Percentiles rank a stretch among this genome's conserved stretches.
Evolutionary conservation across 2,888 invertebrate species (phyloP).

Genomic region (Metallyticus violacea): DNA sequence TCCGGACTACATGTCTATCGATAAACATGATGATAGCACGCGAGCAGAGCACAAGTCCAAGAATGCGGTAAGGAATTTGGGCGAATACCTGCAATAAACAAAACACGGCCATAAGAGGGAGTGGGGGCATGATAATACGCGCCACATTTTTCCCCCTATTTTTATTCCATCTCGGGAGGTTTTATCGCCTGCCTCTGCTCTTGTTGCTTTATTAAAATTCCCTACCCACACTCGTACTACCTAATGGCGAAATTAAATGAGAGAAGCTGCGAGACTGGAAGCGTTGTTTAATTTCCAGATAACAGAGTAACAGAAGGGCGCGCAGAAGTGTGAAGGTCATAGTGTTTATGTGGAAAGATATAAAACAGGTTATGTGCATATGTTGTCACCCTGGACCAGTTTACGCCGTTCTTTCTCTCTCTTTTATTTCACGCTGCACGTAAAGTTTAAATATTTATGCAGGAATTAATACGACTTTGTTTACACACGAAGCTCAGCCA

Average conservation of each 20-base stretch:
- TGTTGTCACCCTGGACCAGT: not conserved
- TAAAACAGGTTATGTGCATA: not conserved
- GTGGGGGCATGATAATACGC: no score
- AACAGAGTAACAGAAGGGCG: no score
- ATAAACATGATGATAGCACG: not conserved
- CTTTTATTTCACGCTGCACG: no score
- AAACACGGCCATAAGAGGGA: not conserved
- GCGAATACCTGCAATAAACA: no score
- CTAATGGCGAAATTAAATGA: not conserved
- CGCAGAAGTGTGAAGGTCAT: not conserved
- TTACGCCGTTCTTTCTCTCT: no score
- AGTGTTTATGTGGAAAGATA: not conserved
- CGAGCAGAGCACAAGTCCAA: no score
- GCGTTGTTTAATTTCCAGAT: not conserved
- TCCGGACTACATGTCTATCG: not conserved
- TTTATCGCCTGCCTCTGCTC: not conserved
- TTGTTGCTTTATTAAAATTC: not conserved
- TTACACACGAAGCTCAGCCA: not conserved
- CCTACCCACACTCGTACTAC: not conserved
- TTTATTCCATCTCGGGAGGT: not conserved
- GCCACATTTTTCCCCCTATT: no score
- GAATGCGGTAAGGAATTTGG: not conserved
- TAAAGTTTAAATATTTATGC: not conserved
- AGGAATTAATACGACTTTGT: not conserved
- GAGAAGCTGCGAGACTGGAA: not conserved